Percentiles rank a stretch among this genome's conserved stretches.
These are phyloP conservation scores for Nesospiza acunhae DNA, from an alignment of 2,113 vertebrate species.

Conservation along the genomic window DNA sequence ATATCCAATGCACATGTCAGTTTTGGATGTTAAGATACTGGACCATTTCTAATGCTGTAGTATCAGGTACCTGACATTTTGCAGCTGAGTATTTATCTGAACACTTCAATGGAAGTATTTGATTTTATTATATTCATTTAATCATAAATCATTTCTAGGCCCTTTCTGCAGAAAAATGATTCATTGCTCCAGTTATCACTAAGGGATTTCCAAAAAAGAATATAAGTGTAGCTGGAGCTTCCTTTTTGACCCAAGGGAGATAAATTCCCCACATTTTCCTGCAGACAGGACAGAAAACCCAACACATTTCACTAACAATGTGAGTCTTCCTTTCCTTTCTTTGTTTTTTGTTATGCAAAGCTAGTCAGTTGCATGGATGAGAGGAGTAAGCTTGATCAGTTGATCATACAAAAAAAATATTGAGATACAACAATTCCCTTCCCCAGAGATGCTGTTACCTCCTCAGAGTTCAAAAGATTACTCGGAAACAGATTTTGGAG, in stretches of 20 bases:
- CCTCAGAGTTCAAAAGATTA: not conserved
- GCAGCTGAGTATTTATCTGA: not conserved
- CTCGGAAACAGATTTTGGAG: not conserved
- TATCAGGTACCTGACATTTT: not conserved
- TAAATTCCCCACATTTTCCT: not conserved
- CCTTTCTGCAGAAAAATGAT: not conserved
- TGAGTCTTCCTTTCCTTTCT: not conserved
- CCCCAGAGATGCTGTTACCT: not conserved
- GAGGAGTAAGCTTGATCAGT: not conserved
- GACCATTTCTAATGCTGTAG: not conserved
- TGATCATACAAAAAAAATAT: not conserved
- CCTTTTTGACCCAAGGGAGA: not conserved
- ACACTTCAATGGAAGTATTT: not conserved
- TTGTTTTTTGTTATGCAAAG: not conserved
- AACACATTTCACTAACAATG: not conserved
- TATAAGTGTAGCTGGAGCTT: not conserved
- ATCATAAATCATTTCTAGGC: not conserved
- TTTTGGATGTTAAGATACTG: not conserved
- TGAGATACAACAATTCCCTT: not conserved
- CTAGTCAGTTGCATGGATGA: not conserved
- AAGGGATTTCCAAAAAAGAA: not conserved
- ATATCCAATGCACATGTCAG: not conserved
- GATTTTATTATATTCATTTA: not conserved
- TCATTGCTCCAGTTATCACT: not conserved
- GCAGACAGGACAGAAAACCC: not conserved